These are phyloP conservation scores for Sebastes vulpes DNA, from an alignment of 2,797 vertebrate species.

Conservation along the genomic window DNA sequence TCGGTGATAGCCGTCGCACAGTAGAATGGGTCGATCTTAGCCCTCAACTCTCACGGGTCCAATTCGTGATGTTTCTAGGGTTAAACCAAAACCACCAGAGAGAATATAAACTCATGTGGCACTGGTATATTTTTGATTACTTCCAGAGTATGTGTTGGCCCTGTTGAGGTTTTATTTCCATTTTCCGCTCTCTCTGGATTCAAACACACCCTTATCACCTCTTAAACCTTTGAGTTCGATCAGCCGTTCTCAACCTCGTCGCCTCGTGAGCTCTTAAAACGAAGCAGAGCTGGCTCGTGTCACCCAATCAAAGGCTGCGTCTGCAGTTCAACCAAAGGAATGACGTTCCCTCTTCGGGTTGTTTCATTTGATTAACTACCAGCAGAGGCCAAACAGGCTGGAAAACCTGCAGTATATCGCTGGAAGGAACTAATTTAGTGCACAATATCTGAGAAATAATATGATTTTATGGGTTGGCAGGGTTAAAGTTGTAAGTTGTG, in stretches of 20 bases:
- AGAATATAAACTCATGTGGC: background rate
- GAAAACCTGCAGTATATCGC: background rate
- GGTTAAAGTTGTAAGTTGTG: background rate
- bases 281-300: background rate
- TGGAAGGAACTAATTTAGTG: background rate
- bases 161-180: background rate
- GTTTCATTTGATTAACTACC: conserved; percentile 15
- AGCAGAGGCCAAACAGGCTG: background rate
- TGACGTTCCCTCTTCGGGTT: background rate
- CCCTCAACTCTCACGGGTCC: background rate
- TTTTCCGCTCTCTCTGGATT: conserved; percentile 27
- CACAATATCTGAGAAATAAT: background rate
- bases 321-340: background rate
- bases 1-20: background rate
- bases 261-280: background rate
- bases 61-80: background rate
- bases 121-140: background rate
- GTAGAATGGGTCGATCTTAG: background rate
- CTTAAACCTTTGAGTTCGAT: conserved; percentile 12
- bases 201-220: conserved; percentile 21
- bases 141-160: conserved; percentile 25
- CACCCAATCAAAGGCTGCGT: background rate
- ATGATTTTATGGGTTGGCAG: background rate
- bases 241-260: background rate
- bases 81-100: background rate